Conservation (phyloP, 2,888 invertebrate species). For the Clusia tigrina region DNA sequence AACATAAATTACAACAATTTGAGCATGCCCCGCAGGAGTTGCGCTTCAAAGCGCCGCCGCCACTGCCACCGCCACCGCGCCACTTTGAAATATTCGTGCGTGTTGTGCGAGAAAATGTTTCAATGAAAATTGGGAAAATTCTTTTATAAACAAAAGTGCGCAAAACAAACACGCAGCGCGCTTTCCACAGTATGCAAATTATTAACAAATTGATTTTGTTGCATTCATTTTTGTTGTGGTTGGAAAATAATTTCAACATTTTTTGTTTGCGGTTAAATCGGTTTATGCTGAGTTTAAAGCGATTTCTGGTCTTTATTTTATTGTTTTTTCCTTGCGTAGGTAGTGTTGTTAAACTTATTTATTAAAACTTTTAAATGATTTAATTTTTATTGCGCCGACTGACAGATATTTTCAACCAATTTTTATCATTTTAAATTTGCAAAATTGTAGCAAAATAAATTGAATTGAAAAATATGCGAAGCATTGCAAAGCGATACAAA, state of each 20-base stretch:
- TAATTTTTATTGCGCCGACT: too few relatives aligned
- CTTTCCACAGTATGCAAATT: slow-evolving; percentile 5
- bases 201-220: not conserved
- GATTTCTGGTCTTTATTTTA: too few relatives aligned
- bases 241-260: not conserved
- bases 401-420: too few relatives aligned
- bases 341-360: too few relatives aligned
- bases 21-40: not conserved
- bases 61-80: not conserved
- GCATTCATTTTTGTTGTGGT: not conserved
- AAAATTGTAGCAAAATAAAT: too few relatives aligned
- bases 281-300: too few relatives aligned
- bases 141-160: not conserved
- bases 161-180: not conserved
- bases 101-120: not conserved
- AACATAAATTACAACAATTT: slow-evolving; percentile 14
- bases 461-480: too few relatives aligned
- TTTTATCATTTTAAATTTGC: too few relatives aligned
- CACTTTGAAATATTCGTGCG: not conserved
- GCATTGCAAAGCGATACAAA: too few relatives aligned
- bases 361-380: too few relatives aligned
- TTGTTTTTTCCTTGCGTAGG: too few relatives aligned
- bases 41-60: not conserved
- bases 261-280: not conserved
- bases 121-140: not conserved